Conservation (phyloP, 2,797 vertebrate species). For the Poeciliopsis turneri region DNA sequence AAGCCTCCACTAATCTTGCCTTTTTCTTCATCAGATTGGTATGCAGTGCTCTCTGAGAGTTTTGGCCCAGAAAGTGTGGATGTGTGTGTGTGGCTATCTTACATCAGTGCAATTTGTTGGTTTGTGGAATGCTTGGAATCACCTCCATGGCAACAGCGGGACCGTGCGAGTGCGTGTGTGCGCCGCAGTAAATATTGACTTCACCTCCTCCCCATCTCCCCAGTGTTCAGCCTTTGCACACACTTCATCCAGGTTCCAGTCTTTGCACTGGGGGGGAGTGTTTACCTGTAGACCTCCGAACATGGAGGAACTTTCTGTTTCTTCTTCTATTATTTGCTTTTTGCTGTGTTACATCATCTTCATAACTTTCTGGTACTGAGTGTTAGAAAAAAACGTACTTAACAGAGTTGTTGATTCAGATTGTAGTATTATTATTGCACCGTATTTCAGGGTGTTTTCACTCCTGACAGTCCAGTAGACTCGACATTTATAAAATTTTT, state of each 20-base stretch:
- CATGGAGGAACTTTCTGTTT: conserved; percentile 29
- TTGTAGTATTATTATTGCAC: background rate
- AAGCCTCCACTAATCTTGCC: conserved; percentile 40
- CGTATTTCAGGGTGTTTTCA: background rate
- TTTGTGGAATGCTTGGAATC: conserved; percentile 78
- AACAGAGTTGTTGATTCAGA: background rate
- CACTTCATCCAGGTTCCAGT: conserved; percentile 58
- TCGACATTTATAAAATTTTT: background rate
- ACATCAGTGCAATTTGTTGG: conserved; percentile 58
- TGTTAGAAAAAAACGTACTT: background rate
- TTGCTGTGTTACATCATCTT: background rate
- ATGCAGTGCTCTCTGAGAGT: conserved; percentile 26
- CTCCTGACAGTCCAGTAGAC: too few relatives aligned
- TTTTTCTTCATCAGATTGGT: conserved; percentile 55
- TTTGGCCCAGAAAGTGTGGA: conserved; percentile 50
- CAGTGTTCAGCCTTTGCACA: conserved; percentile 36
- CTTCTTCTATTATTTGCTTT: background rate
- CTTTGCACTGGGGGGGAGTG: conserved; percentile 49
- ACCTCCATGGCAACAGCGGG: conserved; percentile 70
- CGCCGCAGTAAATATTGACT: conserved; percentile 43
- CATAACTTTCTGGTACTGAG: conserved; percentile 12
- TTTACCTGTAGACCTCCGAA: conserved; percentile 63
- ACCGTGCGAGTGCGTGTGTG: conserved; percentile 50
- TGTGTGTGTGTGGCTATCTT: conserved; percentile 37
- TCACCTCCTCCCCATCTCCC: background rate